These are phyloP conservation scores for Olivierus martensii DNA, from an alignment of 1,140 invertebrate genomes.

Conservation along the genomic window DNA sequence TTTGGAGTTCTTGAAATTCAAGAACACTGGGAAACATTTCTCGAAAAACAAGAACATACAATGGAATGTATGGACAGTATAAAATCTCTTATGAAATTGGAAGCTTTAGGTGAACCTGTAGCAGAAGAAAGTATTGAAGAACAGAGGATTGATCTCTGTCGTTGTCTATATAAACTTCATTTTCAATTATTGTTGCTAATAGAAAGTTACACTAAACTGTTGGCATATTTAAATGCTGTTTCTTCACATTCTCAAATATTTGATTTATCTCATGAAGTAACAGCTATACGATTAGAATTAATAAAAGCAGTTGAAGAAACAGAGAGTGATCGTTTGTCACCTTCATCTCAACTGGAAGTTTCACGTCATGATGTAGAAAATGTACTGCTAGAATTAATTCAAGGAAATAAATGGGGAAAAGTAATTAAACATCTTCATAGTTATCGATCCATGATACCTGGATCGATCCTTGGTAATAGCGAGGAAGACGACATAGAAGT, in stretches of 20 bases:
- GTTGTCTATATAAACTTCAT: constrained; percentile 77
- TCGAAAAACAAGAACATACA: constrained; percentile 78
- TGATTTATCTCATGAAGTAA: constrained; percentile 31
- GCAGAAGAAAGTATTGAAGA: constrained; percentile 41
- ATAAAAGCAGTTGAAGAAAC: constrained; percentile 27
- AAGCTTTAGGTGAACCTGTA: constrained; percentile 46
- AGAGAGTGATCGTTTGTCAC: constrained; percentile 31
- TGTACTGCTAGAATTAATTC: constrained; percentile 44
- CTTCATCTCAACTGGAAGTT: constrained; percentile 32
- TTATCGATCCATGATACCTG: constrained; percentile 43
- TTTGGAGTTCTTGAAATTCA: constrained; percentile 87
- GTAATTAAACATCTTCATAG: constrained; percentile 47
- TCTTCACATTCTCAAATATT: constrained; percentile 26
- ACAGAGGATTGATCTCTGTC: constrained; percentile 52
- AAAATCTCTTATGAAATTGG: constrained; percentile 56
- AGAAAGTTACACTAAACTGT: constrained; percentile 83
- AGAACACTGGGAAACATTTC: constrained; percentile 87
- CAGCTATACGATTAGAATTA: constrained; percentile 27
- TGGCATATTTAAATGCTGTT: constrained; percentile 43
- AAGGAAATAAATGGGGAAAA: constrained; percentile 45
- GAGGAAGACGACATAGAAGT: constrained; percentile 45
- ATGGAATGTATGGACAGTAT: constrained; percentile 63
- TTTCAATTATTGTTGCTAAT: constrained; percentile 82
- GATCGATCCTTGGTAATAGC: constrained; percentile 37
- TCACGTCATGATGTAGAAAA: constrained; percentile 38